Evolutionary conservation across 2,113 vertebrate genomes (phyloP).

Genomic region (Orientallactaga bullata): DNA sequence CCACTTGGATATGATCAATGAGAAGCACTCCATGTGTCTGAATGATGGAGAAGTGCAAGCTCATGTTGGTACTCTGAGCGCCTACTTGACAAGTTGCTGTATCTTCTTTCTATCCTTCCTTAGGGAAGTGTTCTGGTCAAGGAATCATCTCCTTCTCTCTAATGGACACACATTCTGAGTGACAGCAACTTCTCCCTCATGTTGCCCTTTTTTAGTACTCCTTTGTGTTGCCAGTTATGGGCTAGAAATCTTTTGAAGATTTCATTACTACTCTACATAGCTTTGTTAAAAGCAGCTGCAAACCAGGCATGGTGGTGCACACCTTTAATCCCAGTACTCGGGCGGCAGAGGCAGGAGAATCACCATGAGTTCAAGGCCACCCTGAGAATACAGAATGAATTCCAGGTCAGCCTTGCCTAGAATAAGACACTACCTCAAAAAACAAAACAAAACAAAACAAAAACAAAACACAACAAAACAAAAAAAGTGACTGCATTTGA

Average conservation of each 20-base stretch:
- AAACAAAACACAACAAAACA: too few relatives aligned
- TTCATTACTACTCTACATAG: neutral
- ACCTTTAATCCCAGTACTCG: too few relatives aligned
- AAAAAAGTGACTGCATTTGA: neutral
- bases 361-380: too few relatives aligned
- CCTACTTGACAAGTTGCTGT: neutral
- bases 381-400: too few relatives aligned
- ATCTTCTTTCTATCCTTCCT: neutral
- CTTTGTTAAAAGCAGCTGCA: neutral
- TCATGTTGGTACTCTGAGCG: neutral
- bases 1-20: neutral
- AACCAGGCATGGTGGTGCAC: too few relatives aligned
- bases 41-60: neutral
- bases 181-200: neutral
- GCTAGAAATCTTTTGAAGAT: neutral
- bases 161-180: neutral
- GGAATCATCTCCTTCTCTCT: neutral
- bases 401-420: too few relatives aligned
- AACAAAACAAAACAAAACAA: too few relatives aligned
- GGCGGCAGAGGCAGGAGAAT: too few relatives aligned
- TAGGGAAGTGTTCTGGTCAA: neutral
- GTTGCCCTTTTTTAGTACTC: neutral
- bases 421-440: too few relatives aligned
- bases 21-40: neutral
- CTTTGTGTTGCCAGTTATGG: neutral